A percentile compares a stretch with the other conserved stretches of the same genome.
Conservation (phyloP, 2,888 invertebrate species). For the Ischnura elegans region DNA sequence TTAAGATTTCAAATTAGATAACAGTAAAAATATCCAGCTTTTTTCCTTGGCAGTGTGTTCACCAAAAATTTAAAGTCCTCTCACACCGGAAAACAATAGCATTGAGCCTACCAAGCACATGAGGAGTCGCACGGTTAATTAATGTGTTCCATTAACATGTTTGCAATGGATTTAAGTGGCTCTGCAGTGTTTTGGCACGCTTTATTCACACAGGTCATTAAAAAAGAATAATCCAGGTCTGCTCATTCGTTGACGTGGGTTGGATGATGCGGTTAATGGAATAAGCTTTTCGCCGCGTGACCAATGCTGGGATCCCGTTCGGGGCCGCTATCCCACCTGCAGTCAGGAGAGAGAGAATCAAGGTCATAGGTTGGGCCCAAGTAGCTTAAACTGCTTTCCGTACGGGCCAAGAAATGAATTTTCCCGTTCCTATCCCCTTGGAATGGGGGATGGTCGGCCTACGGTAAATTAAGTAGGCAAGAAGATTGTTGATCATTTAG, state of each 20-base stretch:
- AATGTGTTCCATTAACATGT: neutral
- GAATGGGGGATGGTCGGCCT: neutral
- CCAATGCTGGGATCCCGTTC: neutral
- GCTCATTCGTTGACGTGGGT: neutral
- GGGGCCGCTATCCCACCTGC: slow-evolving; percentile 7
- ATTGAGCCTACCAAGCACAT: too few relatives aligned
- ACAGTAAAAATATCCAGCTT: too few relatives aligned
- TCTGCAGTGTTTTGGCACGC: neutral
- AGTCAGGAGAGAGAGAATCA: neutral
- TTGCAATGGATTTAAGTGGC: neutral
- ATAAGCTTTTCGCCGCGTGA: neutral
- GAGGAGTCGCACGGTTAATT: neutral
- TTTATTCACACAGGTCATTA: neutral
- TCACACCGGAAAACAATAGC: too few relatives aligned
- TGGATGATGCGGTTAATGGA: slow-evolving; percentile 1
- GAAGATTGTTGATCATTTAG: neutral
- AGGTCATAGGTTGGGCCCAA: slow-evolving; percentile 21
- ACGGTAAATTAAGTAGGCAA: neutral
- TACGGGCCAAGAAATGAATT: neutral
- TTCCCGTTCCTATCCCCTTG: neutral
- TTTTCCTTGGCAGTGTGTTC: too few relatives aligned
- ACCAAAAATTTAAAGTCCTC: too few relatives aligned
- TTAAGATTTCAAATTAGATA: too few relatives aligned
- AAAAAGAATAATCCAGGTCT: neutral
- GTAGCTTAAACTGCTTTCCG: neutral